Conservation (phyloP, 1,140 invertebrate species). For the Sarcophaga peregrina region DNA sequence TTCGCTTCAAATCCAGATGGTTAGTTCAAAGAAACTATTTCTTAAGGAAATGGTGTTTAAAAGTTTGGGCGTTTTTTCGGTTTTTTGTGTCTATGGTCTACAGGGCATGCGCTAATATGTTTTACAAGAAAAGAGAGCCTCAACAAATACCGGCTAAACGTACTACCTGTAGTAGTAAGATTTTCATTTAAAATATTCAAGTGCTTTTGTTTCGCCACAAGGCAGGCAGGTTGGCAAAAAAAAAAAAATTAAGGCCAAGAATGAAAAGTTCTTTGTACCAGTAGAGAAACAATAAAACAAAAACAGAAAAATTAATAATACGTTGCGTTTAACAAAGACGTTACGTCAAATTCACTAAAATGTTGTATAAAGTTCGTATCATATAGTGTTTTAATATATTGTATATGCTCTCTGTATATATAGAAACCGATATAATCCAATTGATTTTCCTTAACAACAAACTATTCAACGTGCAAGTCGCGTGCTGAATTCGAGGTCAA, state of each 20-base stretch:
- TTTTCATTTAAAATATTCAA: background rate
- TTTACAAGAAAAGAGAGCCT: background rate
- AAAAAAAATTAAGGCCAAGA: background rate
- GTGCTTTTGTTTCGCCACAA: too few relatives aligned
- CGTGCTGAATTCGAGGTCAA: constrained; percentile 15
- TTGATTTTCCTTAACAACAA: background rate
- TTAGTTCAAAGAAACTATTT: too few relatives aligned
- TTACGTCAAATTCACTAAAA: background rate
- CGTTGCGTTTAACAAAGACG: background rate
- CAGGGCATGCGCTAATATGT: background rate
- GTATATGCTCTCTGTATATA: too few relatives aligned
- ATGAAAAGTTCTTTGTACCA: background rate
- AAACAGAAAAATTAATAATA: background rate
- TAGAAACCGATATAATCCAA: background rate
- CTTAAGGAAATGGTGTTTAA: background rate
- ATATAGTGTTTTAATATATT: too few relatives aligned
- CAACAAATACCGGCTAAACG: background rate
- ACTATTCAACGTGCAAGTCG: background rate
- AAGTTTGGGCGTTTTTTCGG: background rate
- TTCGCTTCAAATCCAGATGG: too few relatives aligned
- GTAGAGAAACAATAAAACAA: background rate
- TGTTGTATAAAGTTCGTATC: too few relatives aligned
- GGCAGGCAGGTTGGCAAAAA: too few relatives aligned
- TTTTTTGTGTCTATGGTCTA: background rate
- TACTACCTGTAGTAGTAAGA: background rate